These are phyloP conservation scores for Halichoerus grypus DNA, from an alignment of 2,113 vertebrate species.

Conservation along the genomic window DNA sequence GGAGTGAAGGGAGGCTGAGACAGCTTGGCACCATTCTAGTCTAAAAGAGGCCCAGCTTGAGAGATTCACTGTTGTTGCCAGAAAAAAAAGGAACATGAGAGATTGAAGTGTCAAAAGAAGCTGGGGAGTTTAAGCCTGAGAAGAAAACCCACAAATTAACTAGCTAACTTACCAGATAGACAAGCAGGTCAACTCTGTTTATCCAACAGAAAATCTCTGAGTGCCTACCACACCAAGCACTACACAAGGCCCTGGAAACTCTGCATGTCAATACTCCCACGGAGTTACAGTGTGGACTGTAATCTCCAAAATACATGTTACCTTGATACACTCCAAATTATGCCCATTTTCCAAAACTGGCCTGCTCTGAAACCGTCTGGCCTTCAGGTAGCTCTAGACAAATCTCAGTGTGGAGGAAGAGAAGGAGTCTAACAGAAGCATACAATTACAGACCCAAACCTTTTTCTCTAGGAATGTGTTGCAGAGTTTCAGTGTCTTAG, in stretches of 20 bases:
- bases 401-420: neutral
- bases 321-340: neutral
- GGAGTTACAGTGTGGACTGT: neutral
- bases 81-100: conserved; percentile 18
- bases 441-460: neutral
- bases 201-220: neutral
- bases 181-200: neutral
- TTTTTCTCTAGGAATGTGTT: neutral
- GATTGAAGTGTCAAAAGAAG: neutral
- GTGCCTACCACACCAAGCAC: neutral
- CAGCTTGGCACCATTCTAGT: conserved; percentile 17
- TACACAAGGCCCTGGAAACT: neutral
- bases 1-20: conserved; percentile 16
- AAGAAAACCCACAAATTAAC: neutral
- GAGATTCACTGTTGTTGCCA: conserved; percentile 30
- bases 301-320: neutral
- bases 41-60: conserved; percentile 6
- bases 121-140: neutral
- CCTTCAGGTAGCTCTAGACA: neutral
- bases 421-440: neutral
- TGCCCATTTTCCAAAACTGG: neutral
- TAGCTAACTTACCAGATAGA: neutral
- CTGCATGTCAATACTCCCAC: fast-evolving
- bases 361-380: neutral
- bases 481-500: neutral